Conservation (phyloP, 2,113 vertebrate genomes). For the Rousettus leschenaultii region DNA sequence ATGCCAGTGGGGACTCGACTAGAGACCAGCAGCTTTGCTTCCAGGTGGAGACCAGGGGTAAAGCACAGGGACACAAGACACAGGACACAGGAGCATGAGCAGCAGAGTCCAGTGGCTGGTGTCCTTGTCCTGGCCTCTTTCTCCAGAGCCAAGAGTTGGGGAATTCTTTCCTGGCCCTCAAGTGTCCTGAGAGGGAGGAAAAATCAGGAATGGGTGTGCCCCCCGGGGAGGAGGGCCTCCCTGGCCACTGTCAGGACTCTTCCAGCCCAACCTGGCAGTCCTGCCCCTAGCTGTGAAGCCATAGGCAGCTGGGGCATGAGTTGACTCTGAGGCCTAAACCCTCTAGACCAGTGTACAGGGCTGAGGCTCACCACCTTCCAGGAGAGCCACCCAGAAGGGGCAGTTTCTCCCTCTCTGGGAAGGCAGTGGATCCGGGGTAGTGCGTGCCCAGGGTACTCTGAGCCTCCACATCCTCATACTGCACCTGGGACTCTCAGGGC, state of each 20-base stretch:
- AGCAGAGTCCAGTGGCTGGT: background rate
- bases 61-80: too few species aligned
- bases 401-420: background rate
- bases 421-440: background rate
- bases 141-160: background rate
- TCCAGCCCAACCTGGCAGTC: background rate
- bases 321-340: background rate
- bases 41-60: background rate
- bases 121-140: background rate
- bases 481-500: background rate
- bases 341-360: background rate
- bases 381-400: too few species aligned
- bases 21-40: background rate
- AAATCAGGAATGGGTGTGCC: background rate
- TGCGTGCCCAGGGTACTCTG: accelerated
- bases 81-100: accelerated
- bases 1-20: accelerated
- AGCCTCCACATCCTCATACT: background rate
- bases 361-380: background rate
- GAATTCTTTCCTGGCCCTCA: background rate
- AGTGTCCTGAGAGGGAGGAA: background rate
- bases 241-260: too few species aligned
- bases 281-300: background rate
- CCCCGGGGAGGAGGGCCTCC: background rate
- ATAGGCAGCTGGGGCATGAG: background rate